These are phyloP conservation scores for Oreochromis aureus DNA, from an alignment of 2,113 vertebrate species.

Conservation along the genomic window DNA sequence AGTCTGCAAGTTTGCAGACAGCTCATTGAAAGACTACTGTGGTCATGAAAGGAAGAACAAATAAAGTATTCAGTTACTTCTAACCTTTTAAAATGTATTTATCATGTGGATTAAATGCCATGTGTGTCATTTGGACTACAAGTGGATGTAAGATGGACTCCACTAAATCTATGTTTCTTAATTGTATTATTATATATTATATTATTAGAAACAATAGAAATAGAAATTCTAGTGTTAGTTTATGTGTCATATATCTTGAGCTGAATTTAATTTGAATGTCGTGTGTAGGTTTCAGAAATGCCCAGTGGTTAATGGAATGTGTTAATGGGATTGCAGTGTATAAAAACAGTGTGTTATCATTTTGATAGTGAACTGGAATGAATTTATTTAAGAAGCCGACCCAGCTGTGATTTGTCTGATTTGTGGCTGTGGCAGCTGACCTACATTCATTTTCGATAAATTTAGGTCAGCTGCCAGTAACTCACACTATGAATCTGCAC, in stretches of 20 bases:
- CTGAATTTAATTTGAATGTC: background rate
- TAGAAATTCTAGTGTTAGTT: rapidly evolving
- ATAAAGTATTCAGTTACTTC: background rate
- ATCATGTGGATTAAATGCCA: rapidly evolving
- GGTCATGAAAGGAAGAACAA: background rate
- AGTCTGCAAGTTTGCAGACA: rapidly evolving
- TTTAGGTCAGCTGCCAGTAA: background rate
- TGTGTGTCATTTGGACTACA: background rate
- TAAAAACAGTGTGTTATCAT: background rate
- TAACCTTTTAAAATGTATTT: no score
- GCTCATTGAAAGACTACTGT: background rate
- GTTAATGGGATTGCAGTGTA: background rate
- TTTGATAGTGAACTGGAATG: background rate
- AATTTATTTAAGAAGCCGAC: no score
- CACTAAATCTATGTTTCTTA: background rate
- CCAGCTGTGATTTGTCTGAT: no score
- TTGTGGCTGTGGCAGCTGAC: no score
- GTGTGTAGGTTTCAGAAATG: background rate
- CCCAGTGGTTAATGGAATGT: background rate
- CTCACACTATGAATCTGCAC: background rate
- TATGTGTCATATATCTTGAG: rapidly evolving
- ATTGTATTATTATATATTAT: background rate
- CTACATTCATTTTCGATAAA: no score
- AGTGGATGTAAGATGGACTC: background rate
- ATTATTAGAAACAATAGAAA: background rate